Evolutionary conservation across 2,888 invertebrate genomes (phyloP), one percentile per base, ranked within the genome.

Genomic region (Eretmocerus hayati): DNA sequence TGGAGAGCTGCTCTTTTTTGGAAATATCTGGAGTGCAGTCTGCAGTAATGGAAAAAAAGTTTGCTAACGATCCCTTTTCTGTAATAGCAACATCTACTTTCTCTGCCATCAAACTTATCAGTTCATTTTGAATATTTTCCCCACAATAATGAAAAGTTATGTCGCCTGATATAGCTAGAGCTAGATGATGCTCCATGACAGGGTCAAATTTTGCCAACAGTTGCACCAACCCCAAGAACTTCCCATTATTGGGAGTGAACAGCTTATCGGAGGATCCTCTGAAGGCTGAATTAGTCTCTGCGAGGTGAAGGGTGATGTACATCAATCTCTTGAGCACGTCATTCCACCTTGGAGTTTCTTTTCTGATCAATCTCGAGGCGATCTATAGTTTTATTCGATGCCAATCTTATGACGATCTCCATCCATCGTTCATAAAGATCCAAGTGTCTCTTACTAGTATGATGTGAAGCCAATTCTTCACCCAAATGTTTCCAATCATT

Each of bases 1-100:
- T 16, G 1, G 43, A 33, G 11, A 33, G 15, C 35, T 43, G 33
- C 23, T 43, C 43, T 35, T 32, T 31, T 18, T 23, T 20, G 9
- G 19, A 31, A 13, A 33, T 16, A 32, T 43, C 43, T 33, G 43
- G 33, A 6, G 43, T 43, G 22, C 43, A 43, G 16, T 43, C 43
- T 4, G 32, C 15, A 22, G 21, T 43, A 16, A 33, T 43, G 32
- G 33, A 33, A 43, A 20, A 43, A 33, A 33, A 43, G 6, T 13
- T 16, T 5, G 22, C 23, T 23, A 6, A 16, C 18, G 13, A n/a
- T 9, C 15, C 31, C 16, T 18, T 8, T 13, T 9, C 2, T 23
- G 30, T 18, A 30, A 41, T 41, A 18, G 13, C 31, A 2, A 30
- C 30, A 22, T 30, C 30, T 18, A 41, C 18, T 26, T 41, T 41